Evolutionary conservation across 2,113 vertebrate species (phyloP).

Genomic region (Falco punctatus): DNA sequence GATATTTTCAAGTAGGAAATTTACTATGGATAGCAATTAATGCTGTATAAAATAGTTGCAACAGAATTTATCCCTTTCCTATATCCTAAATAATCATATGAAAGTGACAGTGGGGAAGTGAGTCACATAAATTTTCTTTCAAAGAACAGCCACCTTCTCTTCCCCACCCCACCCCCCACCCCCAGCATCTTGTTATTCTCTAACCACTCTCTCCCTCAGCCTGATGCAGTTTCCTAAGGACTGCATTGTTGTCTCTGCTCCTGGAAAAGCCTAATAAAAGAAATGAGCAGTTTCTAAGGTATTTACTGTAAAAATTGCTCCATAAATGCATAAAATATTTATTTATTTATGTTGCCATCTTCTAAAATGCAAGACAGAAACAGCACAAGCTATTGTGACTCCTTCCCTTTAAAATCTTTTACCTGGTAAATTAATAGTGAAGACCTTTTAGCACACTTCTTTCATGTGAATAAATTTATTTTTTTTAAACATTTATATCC

Average conservation of each 20-base stretch:
- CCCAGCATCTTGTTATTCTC: not conserved
- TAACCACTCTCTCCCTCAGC: not conserved
- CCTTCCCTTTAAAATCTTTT: not conserved
- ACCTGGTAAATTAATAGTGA: not conserved
- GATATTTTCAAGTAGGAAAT: not conserved
- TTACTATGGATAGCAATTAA: not conserved
- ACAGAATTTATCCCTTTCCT: not conserved
- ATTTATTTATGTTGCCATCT: not conserved
- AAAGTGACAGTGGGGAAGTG: not conserved
- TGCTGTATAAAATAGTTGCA: not conserved
- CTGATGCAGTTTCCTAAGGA: not conserved
- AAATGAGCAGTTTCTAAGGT: not conserved
- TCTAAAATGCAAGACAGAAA: not conserved
- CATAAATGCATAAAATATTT: not conserved
- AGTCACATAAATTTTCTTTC: not conserved
- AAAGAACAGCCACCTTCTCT: not conserved
- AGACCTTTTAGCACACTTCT: not conserved
- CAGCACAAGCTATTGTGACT: not conserved
- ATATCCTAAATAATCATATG: not conserved
- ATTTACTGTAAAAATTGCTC: not conserved
- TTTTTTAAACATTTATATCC: slow-evolving; percentile 6
- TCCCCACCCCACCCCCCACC: too few species aligned
- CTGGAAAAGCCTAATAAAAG: not conserved
- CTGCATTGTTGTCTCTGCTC: not conserved
- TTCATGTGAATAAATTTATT: slow-evolving; percentile 17